Base-by-base conservation (phyloP, 2,888 invertebrate species). In the Glyphotaelius pellucidus region DNA sequence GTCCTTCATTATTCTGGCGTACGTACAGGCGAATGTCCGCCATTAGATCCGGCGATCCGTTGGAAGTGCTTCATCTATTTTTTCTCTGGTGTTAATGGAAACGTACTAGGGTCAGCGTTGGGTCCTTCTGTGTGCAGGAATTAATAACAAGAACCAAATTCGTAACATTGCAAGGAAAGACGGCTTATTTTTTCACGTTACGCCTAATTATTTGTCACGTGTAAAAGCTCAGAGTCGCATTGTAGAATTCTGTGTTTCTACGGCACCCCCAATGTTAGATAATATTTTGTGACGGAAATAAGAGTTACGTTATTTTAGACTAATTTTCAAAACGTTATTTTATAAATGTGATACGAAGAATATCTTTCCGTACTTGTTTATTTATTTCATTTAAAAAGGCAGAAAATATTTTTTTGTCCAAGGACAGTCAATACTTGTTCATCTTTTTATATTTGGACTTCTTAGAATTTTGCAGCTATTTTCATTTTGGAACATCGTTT, bases 1-100 rank as follows among this genome's bases (percentile, higher is more conserved):
- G 25, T 67, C n/a, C 67, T 67, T 67, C 67, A 67, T 67, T 67
- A 67, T 67, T 67, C 67, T 25, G 25, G 67, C 25, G 67, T 25
- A 25, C 67, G 67, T 80, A 80, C 80, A 80, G 19, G 25, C 30
- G 80, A 89, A 80, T 80, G 89, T 89, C 38, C 80, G 38, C 89
- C 80, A 38, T 89, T 80, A 89, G 89, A 35, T 89, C 80, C 80
- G 30, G 80, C 89, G 42, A 79, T 86, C 32, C 79, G 32, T 25
- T 15, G 30, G 67, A 88, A 88, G 88, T 79, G 79, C n/a, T 88
- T 67, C 52, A 88, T 88, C 31, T 79, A 67, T 88, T 89, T 89
- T 89, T 89, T 89, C 80, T 89, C 80, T 80, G 89, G 89, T 80
- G 89, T 42, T 80, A 89, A 80, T 89, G 80, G 89, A 52, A 88